Base-by-base conservation (phyloP, 1,140 invertebrate species). In the Thaumatotibia leucotreta region DNA sequence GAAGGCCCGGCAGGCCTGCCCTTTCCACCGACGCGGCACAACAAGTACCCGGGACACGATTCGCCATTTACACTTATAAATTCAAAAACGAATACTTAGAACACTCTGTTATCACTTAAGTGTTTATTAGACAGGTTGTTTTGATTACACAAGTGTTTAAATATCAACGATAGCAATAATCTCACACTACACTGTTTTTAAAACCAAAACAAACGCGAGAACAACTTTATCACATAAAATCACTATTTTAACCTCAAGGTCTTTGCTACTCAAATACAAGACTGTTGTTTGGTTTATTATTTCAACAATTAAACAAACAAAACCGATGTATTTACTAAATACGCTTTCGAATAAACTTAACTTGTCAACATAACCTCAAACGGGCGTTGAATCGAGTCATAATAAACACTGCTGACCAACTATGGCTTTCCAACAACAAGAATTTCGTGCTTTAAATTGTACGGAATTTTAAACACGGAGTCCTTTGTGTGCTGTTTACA, bases 1-100 rank as follows among this genome's bases (percentile, higher is more conserved):
- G 92, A 1, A 98, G 93, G 65, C 96, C 94, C 1, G 95, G 94
- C 49, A 98, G 93, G 23, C 97, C 97, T n/a, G 94, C 93, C 1
- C 89, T 74, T 79, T 94, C 84, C 54, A 92, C 91, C 62, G 92
- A 92, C 14, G 92, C 91, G 0, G 92, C 84, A 69, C 94, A 92
- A 78, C 93, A 94, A 23, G 93, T 91, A 31, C 92, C 90, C 0
- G 91, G 84, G 6, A 92, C 92, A 73, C 92, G 74, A 50, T 84
- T 92, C 5, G 92, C 88, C 92, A 93, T 93, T 58, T 58, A 14
- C 22, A 52, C 50, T 24, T 58, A 27, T 14, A 27, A 27, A 58
- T n/a, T 0, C 52, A n/a, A 45, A 45, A 45, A 4, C 4, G n/a
- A 45, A 20, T 17, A 45, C 39, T 20, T 9, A 45, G n/a, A 45